Evolutionary conservation across 2,797 vertebrate genomes (phyloP), one percentile per base, ranked within the genome.

Genomic region (Paratrypauchen microcephalus): DNA sequence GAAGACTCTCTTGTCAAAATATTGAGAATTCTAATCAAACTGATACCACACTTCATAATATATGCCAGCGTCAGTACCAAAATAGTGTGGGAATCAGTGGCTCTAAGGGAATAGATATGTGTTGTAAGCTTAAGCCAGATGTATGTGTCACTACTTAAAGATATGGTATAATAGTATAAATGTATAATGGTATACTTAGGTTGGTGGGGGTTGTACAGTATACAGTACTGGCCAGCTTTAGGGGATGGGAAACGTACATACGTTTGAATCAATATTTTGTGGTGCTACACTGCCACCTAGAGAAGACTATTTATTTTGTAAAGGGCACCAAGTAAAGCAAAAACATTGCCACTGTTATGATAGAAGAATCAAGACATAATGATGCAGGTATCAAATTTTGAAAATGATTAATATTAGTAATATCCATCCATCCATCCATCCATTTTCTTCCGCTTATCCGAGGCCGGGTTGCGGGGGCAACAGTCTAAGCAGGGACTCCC

Each of bases 41-140:
- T 70, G 26, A 72, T 19, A 47, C 28, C 30, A 41, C 21, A 60
- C 54, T 23, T 63, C 18, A 5, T 64, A 67, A 62, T 71, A 24
- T 60, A 55, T 68, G 59, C 60, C 63, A 65, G 73, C 30, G 1
- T 8, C 54, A 66, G 52, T 30, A 3, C 36, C 39, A 71, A 71
- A 58, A 32, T 23, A 55, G 65, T 65, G 24, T 36, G 71, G 19
- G 58, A 69, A 69, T 67, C 56, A 75, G 48, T 5, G 0, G 63
- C 69, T 48, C 1, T 1, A 36, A 62, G 2, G 1, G 56, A 41
- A 66, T 52, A 52, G 60, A 69, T 3, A 21, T 39, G 58, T 54
- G 54, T 70, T 55, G 26, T 15, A 11, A 48, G 23, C 62, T 47
- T 4, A 15, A 45, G 13, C 11, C 39, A 63, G 6, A 62, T 45